A percentile compares a stretch with the other conserved stretches of the same genome.
These are phyloP conservation scores for Drosophila nasuta DNA, from an alignment of 1,140 invertebrate genomes.

Conservation along the genomic window DNA sequence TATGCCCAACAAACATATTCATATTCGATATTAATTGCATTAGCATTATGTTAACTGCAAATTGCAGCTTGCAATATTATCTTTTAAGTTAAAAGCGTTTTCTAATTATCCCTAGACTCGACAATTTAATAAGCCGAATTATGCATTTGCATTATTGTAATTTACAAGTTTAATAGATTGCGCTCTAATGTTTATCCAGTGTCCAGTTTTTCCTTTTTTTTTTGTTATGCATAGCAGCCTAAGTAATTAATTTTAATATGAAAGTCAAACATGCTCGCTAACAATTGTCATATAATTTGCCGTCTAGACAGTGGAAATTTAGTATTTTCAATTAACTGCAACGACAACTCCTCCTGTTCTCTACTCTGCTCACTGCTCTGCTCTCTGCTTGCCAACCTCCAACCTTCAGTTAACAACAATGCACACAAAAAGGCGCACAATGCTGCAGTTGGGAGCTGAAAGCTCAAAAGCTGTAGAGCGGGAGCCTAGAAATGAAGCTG, in stretches of 20 bases:
- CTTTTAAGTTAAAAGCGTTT: not conserved
- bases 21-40: not conserved
- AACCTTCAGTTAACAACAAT: constrained; percentile 58
- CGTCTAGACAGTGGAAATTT: constrained; percentile 84
- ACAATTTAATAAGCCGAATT: not conserved
- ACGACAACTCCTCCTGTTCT: constrained; percentile 41
- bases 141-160: not conserved
- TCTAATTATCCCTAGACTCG: not conserved
- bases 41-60: not conserved
- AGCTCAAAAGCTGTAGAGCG: not conserved
- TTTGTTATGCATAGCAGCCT: constrained; percentile 58
- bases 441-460: constrained; percentile 22
- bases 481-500: constrained; percentile 3
- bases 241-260: constrained; percentile 84
- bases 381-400: not conserved
- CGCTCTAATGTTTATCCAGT: constrained; percentile 46
- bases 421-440: constrained; percentile 77
- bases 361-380: no score
- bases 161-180: constrained; percentile 13
- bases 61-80: not conserved
- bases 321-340: constrained; percentile 85
- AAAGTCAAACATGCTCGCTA: constrained; percentile 78
- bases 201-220: constrained; percentile 57
- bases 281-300: constrained; percentile 85
- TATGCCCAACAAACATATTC: not conserved